These are phyloP conservation scores for Xiphias gladius DNA, from an alignment of 2,113 vertebrate species.

Conservation along the genomic window DNA sequence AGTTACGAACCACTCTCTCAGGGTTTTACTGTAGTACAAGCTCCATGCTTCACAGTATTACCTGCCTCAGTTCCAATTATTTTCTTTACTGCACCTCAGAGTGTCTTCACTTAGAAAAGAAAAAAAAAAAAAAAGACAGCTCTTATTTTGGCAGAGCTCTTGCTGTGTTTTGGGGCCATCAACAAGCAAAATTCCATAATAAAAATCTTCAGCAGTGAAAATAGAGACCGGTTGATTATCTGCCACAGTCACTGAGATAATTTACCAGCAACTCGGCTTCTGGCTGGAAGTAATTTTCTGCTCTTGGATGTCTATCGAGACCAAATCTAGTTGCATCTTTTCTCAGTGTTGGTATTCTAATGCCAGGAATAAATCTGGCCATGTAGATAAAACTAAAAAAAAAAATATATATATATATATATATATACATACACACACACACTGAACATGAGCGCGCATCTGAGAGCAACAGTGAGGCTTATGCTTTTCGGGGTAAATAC, in stretches of 20 bases:
- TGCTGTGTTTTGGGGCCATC: background rate
- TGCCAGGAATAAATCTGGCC: slow-evolving; percentile 12
- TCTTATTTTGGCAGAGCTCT: background rate
- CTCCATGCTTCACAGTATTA: slow-evolving; percentile 5
- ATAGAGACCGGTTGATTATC: slow-evolving; percentile 3
- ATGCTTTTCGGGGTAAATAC: slow-evolving; percentile 1
- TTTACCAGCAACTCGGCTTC: background rate
- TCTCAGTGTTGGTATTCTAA: background rate
- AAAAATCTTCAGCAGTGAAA: slow-evolving; percentile 12
- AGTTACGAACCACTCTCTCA: background rate
- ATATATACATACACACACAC: background rate
- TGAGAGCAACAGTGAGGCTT: background rate
- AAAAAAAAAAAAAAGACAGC: background rate
- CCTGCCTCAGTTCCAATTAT: background rate
- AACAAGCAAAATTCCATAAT: background rate
- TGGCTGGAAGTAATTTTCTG: slow-evolving; percentile 6
- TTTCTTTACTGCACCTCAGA: background rate
- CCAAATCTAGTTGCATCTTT: slow-evolving; percentile 26
- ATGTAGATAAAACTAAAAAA: background rate
- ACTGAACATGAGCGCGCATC: background rate
- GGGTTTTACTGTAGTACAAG: background rate
- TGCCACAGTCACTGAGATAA: slow-evolving; percentile 5
- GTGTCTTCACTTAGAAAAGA: background rate
- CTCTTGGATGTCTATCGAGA: background rate
- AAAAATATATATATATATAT: background rate